Conservation (phyloP, 2,888 invertebrate species). For the Ceriagrion tenellum region DNA sequence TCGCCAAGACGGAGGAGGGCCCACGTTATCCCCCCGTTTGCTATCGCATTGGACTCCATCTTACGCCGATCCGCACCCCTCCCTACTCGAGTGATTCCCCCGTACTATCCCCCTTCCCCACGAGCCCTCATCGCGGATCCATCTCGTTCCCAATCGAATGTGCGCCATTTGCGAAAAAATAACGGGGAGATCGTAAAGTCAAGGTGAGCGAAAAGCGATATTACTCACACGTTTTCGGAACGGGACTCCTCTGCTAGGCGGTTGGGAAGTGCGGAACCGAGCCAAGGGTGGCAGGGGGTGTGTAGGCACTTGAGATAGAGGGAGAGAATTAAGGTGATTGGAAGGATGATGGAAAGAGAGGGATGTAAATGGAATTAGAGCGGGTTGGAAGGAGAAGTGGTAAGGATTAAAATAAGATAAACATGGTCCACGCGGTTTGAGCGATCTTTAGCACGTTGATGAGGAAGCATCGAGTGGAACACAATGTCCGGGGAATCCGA, state of each 20-base stretch:
- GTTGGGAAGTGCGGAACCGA: not conserved
- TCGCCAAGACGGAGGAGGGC: not conserved
- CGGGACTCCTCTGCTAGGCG: not conserved
- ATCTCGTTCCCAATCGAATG: not conserved
- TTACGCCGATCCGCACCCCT: not conserved
- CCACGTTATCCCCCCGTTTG: not conserved
- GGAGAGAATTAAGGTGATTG: too few relatives aligned
- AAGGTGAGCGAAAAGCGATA: conserved; percentile 54
- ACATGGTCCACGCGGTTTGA: not conserved
- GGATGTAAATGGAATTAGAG: not conserved
- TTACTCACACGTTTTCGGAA: conserved; percentile 47
- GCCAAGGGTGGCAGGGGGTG: not conserved
- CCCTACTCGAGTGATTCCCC: too few relatives aligned
- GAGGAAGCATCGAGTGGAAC: not conserved
- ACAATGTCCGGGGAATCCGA: too few relatives aligned
- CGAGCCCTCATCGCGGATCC: not conserved
- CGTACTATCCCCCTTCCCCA: not conserved
- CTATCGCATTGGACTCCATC: not conserved
- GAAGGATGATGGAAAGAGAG: not conserved
- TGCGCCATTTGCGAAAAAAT: conserved; percentile 49
- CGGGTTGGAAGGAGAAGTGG: not conserved
- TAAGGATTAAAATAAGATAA: not conserved
- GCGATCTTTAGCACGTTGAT: not conserved
- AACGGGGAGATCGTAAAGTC: not conserved
- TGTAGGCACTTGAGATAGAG: not conserved